Conservation (phyloP, 2,888 invertebrate genomes). For the Heliconius aoede region DNA sequence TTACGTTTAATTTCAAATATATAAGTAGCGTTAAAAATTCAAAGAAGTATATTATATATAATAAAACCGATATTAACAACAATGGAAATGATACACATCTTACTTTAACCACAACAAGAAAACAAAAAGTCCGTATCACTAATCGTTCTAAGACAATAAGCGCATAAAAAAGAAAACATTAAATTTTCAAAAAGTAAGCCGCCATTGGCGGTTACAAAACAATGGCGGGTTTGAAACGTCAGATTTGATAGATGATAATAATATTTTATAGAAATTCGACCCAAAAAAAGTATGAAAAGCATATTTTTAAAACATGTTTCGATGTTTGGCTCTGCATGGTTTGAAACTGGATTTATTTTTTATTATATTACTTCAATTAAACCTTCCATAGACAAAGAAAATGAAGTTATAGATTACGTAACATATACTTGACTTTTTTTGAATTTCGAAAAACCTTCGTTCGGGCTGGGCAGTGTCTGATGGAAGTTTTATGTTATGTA, state of each 20-base stretch:
- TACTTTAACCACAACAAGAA: conserved; percentile 15
- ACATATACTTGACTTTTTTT: no score
- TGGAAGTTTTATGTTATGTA: no score
- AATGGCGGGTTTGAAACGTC: conserved; percentile 71
- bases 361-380: background rate
- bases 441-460: no score
- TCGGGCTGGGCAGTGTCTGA: no score
- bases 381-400: no score
- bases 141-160: conserved; percentile 60
- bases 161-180: conserved; percentile 68
- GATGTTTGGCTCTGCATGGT: background rate
- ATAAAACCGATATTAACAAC: conserved; percentile 6
- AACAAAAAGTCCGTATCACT: conserved; percentile 25
- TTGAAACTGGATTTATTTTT: background rate
- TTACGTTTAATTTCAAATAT: no score
- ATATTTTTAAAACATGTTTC: conserved; percentile 11
- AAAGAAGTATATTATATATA: background rate
- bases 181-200: conserved; percentile 66
- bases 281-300: background rate
- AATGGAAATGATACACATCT: conserved; percentile 20
- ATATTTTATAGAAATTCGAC: conserved; percentile 21
- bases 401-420: no score
- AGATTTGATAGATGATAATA: conserved; percentile 75
- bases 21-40: background rate
- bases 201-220: conserved; percentile 66